Evolutionary conservation across 2,888 invertebrate species (phyloP).

Genomic region (Synergus itoensis): DNA sequence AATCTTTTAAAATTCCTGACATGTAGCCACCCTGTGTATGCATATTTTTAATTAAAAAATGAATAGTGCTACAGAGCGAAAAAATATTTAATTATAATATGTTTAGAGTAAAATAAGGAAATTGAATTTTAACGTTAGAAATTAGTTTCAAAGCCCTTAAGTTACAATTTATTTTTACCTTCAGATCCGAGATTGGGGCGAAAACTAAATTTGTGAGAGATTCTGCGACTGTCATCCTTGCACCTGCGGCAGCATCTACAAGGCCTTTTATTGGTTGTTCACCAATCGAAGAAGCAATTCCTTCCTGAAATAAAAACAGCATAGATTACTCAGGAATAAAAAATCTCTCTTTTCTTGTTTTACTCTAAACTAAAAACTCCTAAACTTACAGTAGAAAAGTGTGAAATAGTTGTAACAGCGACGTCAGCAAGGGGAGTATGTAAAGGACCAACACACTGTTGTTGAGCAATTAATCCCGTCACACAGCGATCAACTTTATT

Average conservation of each 20-base stretch:
- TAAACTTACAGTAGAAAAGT: constrained; percentile 84
- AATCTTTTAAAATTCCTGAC: no score
- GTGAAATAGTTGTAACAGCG: constrained; percentile 92
- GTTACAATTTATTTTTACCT: constrained; percentile 74
- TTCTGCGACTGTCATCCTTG: constrained; percentile 96
- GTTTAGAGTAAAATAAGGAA: no score
- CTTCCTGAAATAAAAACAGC: constrained; percentile 75
- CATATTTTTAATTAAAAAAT: no score
- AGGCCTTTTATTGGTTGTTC: constrained; percentile 98
- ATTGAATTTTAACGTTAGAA: no score
- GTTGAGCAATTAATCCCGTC: constrained; percentile 96
- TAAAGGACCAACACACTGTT: constrained; percentile 98
- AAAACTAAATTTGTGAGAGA: constrained; percentile 94
- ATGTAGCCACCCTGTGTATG: no score
- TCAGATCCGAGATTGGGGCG: constrained; percentile 80
- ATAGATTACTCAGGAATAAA: no score
- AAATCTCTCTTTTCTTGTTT: no score
- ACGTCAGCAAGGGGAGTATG: constrained; percentile 98
- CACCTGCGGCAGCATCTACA: constrained; percentile 90
- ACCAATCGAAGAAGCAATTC: constrained; percentile 96
- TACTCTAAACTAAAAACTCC: not conserved
- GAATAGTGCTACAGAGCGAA: no score
- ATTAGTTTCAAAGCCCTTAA: no score
- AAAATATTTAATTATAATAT: no score
- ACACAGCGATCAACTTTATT: constrained; percentile 98